These are phyloP conservation scores for Pithecia hirsuta DNA, from an alignment of 2,797 vertebrate species.

Conservation along the genomic window DNA sequence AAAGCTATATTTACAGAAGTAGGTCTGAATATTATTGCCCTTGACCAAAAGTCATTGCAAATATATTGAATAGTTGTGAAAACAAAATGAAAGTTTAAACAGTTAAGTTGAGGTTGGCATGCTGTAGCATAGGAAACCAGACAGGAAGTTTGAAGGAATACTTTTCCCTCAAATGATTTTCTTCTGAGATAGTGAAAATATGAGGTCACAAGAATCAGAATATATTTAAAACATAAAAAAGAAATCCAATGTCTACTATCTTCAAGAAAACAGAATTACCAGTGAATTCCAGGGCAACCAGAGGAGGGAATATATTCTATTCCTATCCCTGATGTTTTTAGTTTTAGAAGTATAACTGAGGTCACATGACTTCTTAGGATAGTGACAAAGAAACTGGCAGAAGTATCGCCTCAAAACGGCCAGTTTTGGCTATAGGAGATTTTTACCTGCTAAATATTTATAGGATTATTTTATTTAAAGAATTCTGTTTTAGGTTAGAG, in stretches of 20 bases:
- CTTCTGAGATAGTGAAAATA: not conserved
- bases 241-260: not conserved
- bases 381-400: not conserved
- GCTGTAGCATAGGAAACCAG: not conserved
- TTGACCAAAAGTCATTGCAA: not conserved
- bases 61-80: not conserved
- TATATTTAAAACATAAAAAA: not conserved
- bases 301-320: not conserved
- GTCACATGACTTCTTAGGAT: not conserved
- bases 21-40: not conserved
- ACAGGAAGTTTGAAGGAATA: not conserved
- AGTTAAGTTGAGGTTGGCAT: not conserved
- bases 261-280: not conserved
- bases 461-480: constrained; percentile 8
- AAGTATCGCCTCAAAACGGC: not conserved
- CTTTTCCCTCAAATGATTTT: constrained; percentile 7
- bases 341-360: not conserved
- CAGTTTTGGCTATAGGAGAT: not conserved
- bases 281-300: not conserved
- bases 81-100: not conserved
- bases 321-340: not conserved
- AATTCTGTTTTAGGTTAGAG: not conserved
- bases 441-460: constrained; percentile 25
- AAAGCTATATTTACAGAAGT: not conserved
- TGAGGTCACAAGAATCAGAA: not conserved